Evolutionary conservation across 1,140 invertebrate species (phyloP).

Genomic region (Cotesia typhae): DNA sequence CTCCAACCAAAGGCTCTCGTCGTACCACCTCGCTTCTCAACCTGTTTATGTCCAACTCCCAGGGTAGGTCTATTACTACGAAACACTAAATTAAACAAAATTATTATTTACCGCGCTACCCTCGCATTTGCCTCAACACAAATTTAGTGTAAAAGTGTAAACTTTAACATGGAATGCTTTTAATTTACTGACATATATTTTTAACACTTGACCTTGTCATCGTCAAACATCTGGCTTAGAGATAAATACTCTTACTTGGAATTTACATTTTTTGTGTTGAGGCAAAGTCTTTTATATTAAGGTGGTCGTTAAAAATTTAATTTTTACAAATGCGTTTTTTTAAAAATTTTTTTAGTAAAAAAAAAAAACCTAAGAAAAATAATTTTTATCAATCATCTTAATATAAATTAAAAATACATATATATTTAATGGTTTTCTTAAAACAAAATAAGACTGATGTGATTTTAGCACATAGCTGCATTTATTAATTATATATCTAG

Average conservation of each 20-base stretch:
- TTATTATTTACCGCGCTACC: constrained; percentile 1
- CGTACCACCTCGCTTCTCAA: constrained; percentile 93
- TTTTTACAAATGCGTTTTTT: too few species aligned
- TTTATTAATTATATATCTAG: too few species aligned
- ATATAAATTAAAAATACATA: too few species aligned
- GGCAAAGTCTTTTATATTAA: constrained; percentile 9
- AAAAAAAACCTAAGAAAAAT: too few species aligned
- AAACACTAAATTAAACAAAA: constrained; percentile 25
- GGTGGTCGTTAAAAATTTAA: too few species aligned
- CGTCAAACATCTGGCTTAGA: not conserved
- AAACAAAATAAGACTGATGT: too few species aligned
- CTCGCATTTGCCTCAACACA: not conserved
- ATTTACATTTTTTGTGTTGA: constrained; percentile 19
- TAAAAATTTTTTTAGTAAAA: too few species aligned
- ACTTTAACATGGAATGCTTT: too few species aligned
- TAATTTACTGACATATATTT: too few species aligned
- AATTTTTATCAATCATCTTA: too few species aligned
- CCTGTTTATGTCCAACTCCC: constrained; percentile 93
- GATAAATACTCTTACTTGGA: constrained; percentile 7
- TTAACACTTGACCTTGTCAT: not conserved
- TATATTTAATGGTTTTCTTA: too few species aligned
- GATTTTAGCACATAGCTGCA: too few species aligned
- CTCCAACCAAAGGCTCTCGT: constrained; percentile 79
- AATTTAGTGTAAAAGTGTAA: not conserved
- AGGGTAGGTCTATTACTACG: constrained; percentile 72